Base-by-base conservation (phyloP, 2,888 invertebrate species). In the Leptopilina syphax region DNA sequence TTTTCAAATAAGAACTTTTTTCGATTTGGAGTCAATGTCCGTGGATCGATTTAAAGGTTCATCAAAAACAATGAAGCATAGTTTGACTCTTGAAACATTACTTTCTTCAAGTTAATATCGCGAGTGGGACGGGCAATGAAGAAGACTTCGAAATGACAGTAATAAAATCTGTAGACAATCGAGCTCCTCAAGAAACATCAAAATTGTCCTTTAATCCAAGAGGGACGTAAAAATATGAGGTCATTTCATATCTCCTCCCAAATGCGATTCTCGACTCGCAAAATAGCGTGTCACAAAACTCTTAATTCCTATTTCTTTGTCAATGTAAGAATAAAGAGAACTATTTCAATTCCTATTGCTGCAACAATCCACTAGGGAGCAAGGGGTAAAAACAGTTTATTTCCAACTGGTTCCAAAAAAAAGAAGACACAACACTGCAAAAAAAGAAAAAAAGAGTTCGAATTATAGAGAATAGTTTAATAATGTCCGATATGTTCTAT, bases 221-320 rank as follows among this genome's bases (percentile, higher is more conserved):
- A 54, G 73, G 57, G 73, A 73, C 54, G 73, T 57, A 73, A 57
- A 73, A 73, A 63, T n/a, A 73, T 57, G 27, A 68, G 77, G 67
- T 79, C 76, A 68, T 54, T 80, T 50, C 65, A 68, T 70, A 34
- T 34, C 44, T 54, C 67, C 77, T 60, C 73, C 76, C 10, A 81
- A 82, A 80, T 70, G 78, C 77, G 34, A 34, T 76, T 24, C 78
- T 47, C 57, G 77, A 81, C 57, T 77, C 79, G 80, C 84, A 80
- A 82, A 82, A 80, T 84, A 81, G 85, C 85, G 84, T 85, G 84
- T 83, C 82, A 34, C 78, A 80, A 84, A 85, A 84, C 83, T 84
- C 82, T 84, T 84, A 84, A 83, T 84, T 82, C 82, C 65, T 79
- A 79, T 80, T 84, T 81, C 82, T 81, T 83, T 83, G 81, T 78